Conservation (phyloP, 2,888 invertebrate genomes). For the Orthosia gothica region DNA sequence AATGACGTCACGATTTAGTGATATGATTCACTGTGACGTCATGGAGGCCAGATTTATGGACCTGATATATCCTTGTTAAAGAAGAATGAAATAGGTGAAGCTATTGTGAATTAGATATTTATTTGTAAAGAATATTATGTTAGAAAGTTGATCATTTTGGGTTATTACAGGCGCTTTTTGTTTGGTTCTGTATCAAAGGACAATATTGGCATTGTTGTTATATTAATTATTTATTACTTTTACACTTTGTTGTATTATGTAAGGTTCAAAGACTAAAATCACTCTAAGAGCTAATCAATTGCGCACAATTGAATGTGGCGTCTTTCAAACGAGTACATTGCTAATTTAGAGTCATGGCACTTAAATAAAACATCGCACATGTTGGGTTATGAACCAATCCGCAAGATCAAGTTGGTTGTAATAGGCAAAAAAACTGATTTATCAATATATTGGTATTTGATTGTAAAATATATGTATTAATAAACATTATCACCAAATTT, state of each 20-base stretch:
- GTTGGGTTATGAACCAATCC: too few species aligned
- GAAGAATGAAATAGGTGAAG: constrained; percentile 61
- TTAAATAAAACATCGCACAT: too few species aligned
- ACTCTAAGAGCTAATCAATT: too few species aligned
- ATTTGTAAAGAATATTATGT: background rate
- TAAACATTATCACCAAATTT: too few species aligned
- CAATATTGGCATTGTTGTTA: background rate
- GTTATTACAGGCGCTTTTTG: background rate
- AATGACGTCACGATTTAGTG: constrained; percentile 81
- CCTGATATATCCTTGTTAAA: constrained; percentile 74
- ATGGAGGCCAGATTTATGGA: constrained; percentile 71
- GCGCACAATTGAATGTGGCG: too few species aligned
- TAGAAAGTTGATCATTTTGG: background rate
- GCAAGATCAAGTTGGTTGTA: too few species aligned
- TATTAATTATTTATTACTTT: background rate
- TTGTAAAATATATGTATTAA: too few species aligned
- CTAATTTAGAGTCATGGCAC: too few species aligned
- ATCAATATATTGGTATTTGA: too few species aligned
- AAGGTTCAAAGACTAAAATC: too few species aligned
- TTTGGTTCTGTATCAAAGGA: background rate
- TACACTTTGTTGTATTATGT: background rate
- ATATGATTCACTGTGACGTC: constrained; percentile 79
- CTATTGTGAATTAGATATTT: constrained; percentile 26
- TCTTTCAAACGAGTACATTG: too few species aligned
- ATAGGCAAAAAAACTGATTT: too few species aligned